Percentiles rank a stretch among this genome's conserved stretches.
Conservation (phyloP, 64 coral and sea anemone genomes). For the Cladopsammia gracilis region DNA sequence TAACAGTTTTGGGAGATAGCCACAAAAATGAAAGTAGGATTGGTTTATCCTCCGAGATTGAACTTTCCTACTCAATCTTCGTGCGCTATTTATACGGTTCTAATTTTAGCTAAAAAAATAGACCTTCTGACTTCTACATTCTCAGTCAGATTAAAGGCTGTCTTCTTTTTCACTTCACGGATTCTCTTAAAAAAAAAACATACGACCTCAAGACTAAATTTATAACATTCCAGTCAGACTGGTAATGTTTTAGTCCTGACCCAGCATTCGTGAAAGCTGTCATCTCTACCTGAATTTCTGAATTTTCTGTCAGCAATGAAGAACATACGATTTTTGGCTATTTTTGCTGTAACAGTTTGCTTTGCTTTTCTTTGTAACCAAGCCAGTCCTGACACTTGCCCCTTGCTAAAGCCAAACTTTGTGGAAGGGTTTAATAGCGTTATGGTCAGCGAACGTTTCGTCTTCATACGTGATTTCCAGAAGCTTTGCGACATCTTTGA, state of each 20-base stretch:
- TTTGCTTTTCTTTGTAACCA: neutral
- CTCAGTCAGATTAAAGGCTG: slow-evolving; percentile 13
- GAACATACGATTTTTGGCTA: neutral
- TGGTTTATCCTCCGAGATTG: too few relatives aligned
- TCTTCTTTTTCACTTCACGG: neutral
- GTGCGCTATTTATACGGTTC: neutral
- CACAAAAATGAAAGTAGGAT: too few relatives aligned
- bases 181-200: neutral
- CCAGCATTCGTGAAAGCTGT: neutral
- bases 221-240: slow-evolving; percentile 3
- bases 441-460: neutral
- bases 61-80: too few relatives aligned
- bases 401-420: neutral
- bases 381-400: neutral
- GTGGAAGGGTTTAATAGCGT: neutral
- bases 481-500: neutral
- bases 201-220: neutral
- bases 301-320: neutral
- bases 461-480: neutral
- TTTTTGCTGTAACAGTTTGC: neutral
- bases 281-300: neutral
- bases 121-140: neutral
- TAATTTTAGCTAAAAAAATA: neutral
- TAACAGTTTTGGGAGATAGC: too few relatives aligned
- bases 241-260: neutral